These are phyloP conservation scores for Sebastiscus albofasciatus DNA, from an alignment of 2,797 vertebrate species.

Conservation along the genomic window DNA sequence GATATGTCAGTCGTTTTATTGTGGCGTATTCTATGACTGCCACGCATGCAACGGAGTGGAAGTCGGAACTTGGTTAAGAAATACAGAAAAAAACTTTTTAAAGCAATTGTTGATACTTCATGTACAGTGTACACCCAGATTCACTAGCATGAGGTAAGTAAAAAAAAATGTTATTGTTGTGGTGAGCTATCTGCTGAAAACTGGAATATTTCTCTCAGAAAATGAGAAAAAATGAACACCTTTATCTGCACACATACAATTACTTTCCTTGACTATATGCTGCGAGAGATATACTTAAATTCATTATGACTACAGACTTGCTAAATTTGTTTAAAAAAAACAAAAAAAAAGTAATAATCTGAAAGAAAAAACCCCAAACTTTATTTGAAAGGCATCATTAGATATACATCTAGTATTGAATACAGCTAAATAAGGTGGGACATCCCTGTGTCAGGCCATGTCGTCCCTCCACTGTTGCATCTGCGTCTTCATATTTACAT, in stretches of 20 bases:
- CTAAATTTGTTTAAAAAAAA: background rate
- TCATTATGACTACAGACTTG: background rate
- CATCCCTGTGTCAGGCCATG: slow-evolving; percentile 19
- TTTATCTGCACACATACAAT: background rate
- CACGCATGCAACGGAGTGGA: slow-evolving; percentile 58
- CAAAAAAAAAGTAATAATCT: background rate
- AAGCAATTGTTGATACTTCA: background rate
- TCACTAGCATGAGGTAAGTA: background rate
- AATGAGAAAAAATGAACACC: background rate
- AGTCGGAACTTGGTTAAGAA: slow-evolving; percentile 24
- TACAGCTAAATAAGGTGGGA: slow-evolving; percentile 14
- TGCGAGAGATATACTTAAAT: background rate
- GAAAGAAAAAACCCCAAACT: background rate
- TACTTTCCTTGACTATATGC: background rate
- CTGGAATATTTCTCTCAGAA: background rate
- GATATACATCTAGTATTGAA: slow-evolving; percentile 6
- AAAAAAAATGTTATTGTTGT: background rate
- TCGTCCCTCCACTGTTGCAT: slow-evolving; percentile 17
- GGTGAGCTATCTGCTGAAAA: background rate
- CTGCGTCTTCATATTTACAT: slow-evolving; percentile 51
- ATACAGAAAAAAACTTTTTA: background rate
- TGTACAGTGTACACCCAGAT: background rate
- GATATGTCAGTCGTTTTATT: slow-evolving; percentile 73
- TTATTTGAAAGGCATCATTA: background rate
- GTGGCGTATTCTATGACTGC: slow-evolving; percentile 53